These are phyloP conservation scores for Tamandua tetradactyla DNA, from an alignment of 2,797 vertebrate species.

Conservation along the genomic window DNA sequence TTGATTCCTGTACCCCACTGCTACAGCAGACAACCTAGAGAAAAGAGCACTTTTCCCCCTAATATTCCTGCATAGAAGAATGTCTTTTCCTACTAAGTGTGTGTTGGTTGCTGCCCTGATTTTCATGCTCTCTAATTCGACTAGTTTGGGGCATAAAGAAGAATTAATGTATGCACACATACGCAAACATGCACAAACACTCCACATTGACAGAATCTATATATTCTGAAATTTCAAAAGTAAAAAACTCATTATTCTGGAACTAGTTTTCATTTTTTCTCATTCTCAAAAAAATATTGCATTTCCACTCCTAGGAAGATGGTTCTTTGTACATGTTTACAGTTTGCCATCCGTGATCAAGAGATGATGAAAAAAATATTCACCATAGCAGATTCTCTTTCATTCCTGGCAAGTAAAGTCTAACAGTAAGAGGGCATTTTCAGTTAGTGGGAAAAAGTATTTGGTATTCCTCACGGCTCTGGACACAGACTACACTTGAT, in stretches of 20 bases:
- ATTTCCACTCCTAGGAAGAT: neutral
- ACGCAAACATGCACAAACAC: neutral
- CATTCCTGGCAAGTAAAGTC: neutral
- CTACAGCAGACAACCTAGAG: neutral
- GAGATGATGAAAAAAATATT: neutral
- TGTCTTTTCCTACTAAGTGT: neutral
- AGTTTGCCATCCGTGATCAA: neutral
- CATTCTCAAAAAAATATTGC: too few relatives aligned
- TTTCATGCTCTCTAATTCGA: neutral
- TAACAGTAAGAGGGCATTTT: constrained; percentile 1
- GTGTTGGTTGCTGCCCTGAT: neutral
- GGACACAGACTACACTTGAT: neutral
- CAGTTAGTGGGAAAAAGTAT: neutral
- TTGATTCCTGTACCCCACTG: neutral
- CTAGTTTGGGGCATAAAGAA: neutral
- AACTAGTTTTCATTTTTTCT: neutral
- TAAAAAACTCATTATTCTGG: neutral
- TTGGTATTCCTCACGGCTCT: neutral
- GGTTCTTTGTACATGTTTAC: neutral
- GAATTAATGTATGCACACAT: neutral
- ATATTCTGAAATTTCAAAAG: constrained; percentile 7
- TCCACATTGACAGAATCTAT: neutral
- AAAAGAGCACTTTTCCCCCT: neutral
- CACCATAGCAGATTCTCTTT: neutral
- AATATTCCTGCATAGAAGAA: neutral